Percentiles rank a stretch among this genome's conserved stretches.
Evolutionary conservation across 2,888 invertebrate species (phyloP).

Genomic region (Carterocephalus palaemon): DNA sequence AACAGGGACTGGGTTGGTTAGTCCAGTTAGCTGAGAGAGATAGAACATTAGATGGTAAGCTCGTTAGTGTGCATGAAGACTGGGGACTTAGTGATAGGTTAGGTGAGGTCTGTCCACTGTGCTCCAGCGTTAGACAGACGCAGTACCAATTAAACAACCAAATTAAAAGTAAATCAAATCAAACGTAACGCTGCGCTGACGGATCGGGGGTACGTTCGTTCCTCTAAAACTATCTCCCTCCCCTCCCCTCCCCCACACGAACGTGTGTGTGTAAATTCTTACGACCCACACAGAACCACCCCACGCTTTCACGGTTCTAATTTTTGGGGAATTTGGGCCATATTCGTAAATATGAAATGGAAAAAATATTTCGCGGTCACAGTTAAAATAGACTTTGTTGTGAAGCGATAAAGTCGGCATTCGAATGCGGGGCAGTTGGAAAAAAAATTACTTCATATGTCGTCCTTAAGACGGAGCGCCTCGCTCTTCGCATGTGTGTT

Average conservation of each 20-base stretch:
- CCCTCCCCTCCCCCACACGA: constrained; percentile 43
- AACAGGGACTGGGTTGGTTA: no score
- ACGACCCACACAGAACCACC: constrained; percentile 52
- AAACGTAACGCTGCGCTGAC: constrained; percentile 46
- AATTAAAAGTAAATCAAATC: constrained; percentile 42
- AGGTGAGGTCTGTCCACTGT: no score
- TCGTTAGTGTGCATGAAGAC: no score
- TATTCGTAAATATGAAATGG: constrained; percentile 81
- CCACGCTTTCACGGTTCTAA: constrained; percentile 79
- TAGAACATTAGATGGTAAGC: no score
- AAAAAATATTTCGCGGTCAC: constrained; percentile 73
- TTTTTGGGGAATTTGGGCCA: constrained; percentile 80
- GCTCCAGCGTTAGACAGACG: no score
- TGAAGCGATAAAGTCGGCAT: constrained; percentile 41
- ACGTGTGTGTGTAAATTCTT: constrained; percentile 54
- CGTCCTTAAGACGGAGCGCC: constrained; percentile 79
- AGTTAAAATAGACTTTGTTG: constrained; percentile 46
- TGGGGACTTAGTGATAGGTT: no score
- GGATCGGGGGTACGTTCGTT: constrained; percentile 62
- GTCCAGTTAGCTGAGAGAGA: no score
- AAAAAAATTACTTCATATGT: constrained; percentile 80
- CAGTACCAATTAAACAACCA: constrained; percentile 8
- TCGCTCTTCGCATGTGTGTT: constrained; percentile 76
- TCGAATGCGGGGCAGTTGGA: constrained; percentile 52
- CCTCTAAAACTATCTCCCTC: constrained; percentile 75